phyloP scores from a whole-genome alignment of 2,797 vertebrate species.

The Chloroceryle amazona region DNA sequence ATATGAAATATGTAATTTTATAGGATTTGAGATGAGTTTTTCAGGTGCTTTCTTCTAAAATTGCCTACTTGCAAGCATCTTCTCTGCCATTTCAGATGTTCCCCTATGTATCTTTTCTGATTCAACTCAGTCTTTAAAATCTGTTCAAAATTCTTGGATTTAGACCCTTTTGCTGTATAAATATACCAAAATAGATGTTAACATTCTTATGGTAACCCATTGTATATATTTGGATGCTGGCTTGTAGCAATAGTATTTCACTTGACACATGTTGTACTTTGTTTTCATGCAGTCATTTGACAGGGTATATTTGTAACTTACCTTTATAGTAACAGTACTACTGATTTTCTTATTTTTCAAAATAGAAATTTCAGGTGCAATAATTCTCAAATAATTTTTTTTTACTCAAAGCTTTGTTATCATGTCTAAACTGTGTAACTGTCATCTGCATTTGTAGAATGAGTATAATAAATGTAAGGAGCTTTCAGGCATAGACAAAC shows the following conservation, averaged over 20 bases:
- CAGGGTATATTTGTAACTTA: not conserved
- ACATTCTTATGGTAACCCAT: fast-evolving
- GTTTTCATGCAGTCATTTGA: not conserved
- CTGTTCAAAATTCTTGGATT: not conserved
- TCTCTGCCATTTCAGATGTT: not conserved
- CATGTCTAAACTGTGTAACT: not conserved
- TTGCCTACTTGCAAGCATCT: not conserved
- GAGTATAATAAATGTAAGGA: not conserved
- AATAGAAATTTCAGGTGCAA: not conserved
- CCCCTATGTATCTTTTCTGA: not conserved
- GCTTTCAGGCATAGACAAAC: not conserved
- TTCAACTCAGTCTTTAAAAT: not conserved
- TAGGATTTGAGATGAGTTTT: not conserved
- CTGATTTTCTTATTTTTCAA: not conserved
- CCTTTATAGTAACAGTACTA: not conserved
- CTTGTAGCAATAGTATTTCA: not conserved
- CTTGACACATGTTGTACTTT: not conserved
- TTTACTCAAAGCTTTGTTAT: not conserved
- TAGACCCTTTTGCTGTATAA: not conserved
- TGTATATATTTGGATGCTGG: not conserved
- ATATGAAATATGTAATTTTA: constrained; percentile 8
- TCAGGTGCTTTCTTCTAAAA: not conserved
- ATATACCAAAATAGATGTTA: not conserved
- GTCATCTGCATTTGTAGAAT: not conserved
- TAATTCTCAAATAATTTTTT: not conserved